These are phyloP conservation scores for Oryctes rhinoceros DNA, from an alignment of 1,140 invertebrate genomes.

Conservation along the genomic window DNA sequence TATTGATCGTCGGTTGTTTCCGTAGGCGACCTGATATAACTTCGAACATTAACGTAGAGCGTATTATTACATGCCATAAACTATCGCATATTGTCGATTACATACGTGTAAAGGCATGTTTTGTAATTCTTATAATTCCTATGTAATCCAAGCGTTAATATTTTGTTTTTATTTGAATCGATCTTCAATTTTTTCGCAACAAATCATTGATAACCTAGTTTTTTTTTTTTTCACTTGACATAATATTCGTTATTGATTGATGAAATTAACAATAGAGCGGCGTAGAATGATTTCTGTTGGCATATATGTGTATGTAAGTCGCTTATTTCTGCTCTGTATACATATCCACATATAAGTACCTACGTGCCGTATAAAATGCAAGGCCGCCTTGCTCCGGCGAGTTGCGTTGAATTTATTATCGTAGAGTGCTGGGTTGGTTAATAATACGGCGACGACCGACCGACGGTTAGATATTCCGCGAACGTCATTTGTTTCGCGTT, in stretches of 20 bases:
- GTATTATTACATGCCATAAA: neutral
- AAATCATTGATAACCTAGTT: too few relatives aligned
- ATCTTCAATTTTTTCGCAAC: too few relatives aligned
- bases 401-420: neutral
- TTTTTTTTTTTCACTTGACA: too few relatives aligned
- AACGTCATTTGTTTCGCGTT: too few relatives aligned
- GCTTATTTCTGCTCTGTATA: neutral
- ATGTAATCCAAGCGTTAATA: too few relatives aligned
- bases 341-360: neutral
- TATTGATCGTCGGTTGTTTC: conserved; percentile 31
- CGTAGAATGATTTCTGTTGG: too few relatives aligned
- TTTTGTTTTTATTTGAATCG: too few relatives aligned
- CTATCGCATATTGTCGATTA: neutral
- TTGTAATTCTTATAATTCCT: neutral
- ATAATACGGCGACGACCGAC: neutral
- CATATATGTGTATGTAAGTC: too few relatives aligned
- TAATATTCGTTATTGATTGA: too few relatives aligned
- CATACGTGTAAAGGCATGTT: neutral
- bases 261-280: too few relatives aligned
- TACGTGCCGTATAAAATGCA: too few relatives aligned
- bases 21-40: conserved; percentile 29
- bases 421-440: neutral
- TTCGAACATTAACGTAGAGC: neutral
- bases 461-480: neutral
- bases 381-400: neutral